Evolutionary conservation across 2,888 invertebrate species (phyloP).

Genomic region (Heliconius ismenius): DNA sequence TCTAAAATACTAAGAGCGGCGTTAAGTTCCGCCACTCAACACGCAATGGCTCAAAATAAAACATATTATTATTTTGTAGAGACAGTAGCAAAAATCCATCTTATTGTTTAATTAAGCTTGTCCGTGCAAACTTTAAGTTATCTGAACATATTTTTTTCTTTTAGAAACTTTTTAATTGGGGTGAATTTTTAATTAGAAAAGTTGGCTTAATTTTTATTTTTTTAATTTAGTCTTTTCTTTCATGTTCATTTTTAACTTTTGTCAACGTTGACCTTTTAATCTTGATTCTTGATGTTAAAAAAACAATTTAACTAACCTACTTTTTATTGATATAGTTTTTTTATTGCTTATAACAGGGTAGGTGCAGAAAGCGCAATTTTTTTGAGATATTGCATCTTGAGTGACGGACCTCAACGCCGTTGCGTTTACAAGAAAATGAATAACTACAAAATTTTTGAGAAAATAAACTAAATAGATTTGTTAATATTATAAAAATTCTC

Average conservation of each 20-base stretch:
- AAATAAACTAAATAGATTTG: no score
- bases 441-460: no score
- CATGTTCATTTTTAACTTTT: constrained; percentile 35
- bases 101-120: constrained; percentile 39
- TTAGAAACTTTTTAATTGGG: constrained; percentile 56
- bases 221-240: no score
- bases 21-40: not conserved
- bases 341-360: not conserved
- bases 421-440: no score
- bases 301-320: not conserved
- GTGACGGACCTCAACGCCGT: no score
- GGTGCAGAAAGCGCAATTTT: not conserved
- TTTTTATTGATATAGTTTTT: not conserved
- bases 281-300: not conserved
- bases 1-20: no score
- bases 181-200: constrained; percentile 71
- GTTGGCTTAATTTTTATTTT: constrained; percentile 53
- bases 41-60: not conserved
- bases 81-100: constrained; percentile 23
- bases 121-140: constrained; percentile 33
- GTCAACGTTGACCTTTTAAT: constrained; percentile 27
- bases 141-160: constrained; percentile 48
- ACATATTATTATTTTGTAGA: not conserved
- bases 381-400: no score
- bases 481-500: no score